A percentile compares a stretch with the other conserved stretches of the same genome.
Conservation (phyloP, 2,888 invertebrate genomes). For the Dicroscelio sp. region DNA sequence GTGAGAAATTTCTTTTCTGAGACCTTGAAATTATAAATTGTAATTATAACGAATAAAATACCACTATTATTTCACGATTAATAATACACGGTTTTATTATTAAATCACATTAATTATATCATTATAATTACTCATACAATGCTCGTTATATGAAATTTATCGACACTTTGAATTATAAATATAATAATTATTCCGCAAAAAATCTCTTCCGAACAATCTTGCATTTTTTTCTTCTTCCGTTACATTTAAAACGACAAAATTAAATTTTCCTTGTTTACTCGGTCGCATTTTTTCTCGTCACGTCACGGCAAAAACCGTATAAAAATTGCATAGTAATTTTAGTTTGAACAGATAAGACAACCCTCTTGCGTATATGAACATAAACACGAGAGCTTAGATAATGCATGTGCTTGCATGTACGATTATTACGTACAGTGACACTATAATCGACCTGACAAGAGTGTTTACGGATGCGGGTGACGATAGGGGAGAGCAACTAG, state of each 20-base stretch:
- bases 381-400: conserved; percentile 69
- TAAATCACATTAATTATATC: background rate
- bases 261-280: background rate
- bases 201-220: too few species aligned
- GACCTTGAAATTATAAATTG: too few species aligned
- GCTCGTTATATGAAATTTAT: background rate
- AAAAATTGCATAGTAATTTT: conserved; percentile 63
- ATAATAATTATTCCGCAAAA: too few species aligned
- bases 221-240: background rate
- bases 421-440: conserved; percentile 68
- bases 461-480: conserved; percentile 64
- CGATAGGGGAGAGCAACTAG: conserved; percentile 57
- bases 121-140: background rate
- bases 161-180: too few species aligned
- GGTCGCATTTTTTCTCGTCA: conserved; percentile 7
- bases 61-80: background rate
- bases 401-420: conserved; percentile 73
- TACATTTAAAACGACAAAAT: background rate
- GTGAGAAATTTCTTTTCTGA: too few species aligned
- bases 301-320: conserved; percentile 34
- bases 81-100: background rate
- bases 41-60: too few species aligned
- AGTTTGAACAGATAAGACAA: conserved; percentile 61
- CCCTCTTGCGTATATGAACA: conserved; percentile 53
- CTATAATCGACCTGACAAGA: conserved; percentile 65